Conservation (phyloP, 2,888 invertebrate genomes). For the Ectemnius continuus region DNA sequence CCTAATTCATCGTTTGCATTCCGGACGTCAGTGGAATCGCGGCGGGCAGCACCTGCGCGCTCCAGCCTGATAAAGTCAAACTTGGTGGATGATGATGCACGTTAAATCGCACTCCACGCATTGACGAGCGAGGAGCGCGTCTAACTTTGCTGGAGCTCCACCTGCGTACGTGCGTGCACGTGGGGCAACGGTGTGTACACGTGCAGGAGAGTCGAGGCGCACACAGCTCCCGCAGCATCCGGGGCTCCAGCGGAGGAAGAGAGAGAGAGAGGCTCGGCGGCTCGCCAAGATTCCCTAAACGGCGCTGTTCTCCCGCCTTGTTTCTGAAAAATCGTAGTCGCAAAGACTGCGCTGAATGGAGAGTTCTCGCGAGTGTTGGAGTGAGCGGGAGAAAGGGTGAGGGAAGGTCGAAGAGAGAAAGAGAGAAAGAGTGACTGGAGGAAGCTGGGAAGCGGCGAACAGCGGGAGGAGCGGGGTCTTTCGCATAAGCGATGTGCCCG, state of each 20-base stretch:
- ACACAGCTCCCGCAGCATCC: too few species aligned
- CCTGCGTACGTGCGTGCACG: conserved; percentile 16
- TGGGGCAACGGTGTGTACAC: conserved; percentile 19
- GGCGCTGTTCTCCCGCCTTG: conserved; percentile 59
- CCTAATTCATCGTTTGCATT: conserved; percentile 10
- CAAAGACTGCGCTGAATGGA: conserved; percentile 58
- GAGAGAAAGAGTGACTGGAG: not conserved
- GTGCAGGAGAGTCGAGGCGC: conserved; percentile 22
- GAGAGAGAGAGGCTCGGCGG: conserved; percentile 46
- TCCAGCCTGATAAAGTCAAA: not conserved
- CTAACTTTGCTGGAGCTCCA: conserved; percentile 13
- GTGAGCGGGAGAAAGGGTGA: conserved; percentile 10
- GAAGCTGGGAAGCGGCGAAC: conserved; percentile 19
- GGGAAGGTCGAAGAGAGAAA: not conserved
- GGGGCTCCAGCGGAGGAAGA: conserved; percentile 35
- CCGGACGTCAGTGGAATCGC: not conserved
- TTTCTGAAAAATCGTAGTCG: conserved; percentile 69
- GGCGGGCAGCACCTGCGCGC: not conserved
- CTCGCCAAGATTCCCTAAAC: conserved; percentile 76
- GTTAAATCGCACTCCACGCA: conserved; percentile 19
- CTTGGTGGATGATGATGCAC: not conserved
- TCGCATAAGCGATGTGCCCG: conserved; percentile 55
- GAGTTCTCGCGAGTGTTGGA: conserved; percentile 24
- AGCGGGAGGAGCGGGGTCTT: conserved; percentile 24
- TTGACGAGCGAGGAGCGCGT: conserved; percentile 14